Percentiles rank a stretch among this genome's conserved stretches.
Evolutionary conservation across 2,888 invertebrate genomes (phyloP).

Genomic region (Megamerina dolium): DNA sequence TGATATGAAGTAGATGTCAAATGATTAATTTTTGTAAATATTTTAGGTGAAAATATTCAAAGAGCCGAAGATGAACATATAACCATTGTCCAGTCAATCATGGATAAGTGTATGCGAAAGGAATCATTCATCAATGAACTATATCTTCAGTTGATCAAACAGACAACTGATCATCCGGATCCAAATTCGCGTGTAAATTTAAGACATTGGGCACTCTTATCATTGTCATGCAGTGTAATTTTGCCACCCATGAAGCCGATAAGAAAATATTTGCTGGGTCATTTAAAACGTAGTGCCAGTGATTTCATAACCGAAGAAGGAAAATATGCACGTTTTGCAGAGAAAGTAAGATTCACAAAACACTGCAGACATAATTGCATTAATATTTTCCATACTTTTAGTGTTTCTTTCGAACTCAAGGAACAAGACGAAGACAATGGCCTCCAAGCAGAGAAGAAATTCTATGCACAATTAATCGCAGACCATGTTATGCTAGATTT

Average conservation of each 20-base stretch:
- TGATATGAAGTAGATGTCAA: too few species aligned
- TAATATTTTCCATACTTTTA: too few species aligned
- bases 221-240: conserved; percentile 73
- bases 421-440: conserved; percentile 74
- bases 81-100: conserved; percentile 77
- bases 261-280: conserved; percentile 79
- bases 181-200: conserved; percentile 80
- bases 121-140: conserved; percentile 83
- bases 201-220: conserved; percentile 87
- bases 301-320: conserved; percentile 89
- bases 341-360: conserved; percentile 63
- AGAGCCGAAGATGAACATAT: conserved; percentile 82
- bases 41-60: conserved; percentile 58
- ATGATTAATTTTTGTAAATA: too few species aligned
- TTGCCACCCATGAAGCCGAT: conserved; percentile 81
- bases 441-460: conserved; percentile 91
- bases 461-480: conserved; percentile 82
- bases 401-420: conserved; percentile 67
- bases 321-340: conserved; percentile 87
- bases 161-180: conserved; percentile 89
- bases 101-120: conserved; percentile 87
- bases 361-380: not conserved
- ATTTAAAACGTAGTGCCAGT: conserved; percentile 80
- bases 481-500: conserved; percentile 86
- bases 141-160: conserved; percentile 87